phyloP scores from a whole-genome alignment of 2,888 invertebrate genomes.

The Shargacucullia verbasci region DNA sequence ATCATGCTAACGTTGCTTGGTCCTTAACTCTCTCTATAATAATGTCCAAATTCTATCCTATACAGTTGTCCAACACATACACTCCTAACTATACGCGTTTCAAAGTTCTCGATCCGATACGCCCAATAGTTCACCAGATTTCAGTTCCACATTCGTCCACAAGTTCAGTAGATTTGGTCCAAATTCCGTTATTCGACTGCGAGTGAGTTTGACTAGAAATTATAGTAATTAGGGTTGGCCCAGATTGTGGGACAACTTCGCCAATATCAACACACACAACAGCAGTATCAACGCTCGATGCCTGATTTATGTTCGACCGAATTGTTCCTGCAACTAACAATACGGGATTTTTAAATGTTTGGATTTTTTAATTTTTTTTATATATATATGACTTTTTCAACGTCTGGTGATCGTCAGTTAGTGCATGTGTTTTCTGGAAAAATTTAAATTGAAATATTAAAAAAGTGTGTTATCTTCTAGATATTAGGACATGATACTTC shows the following conservation, averaged over 20 bases:
- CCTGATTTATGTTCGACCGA: conserved; percentile 59
- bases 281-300: conserved; percentile 42
- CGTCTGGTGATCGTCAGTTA: no score
- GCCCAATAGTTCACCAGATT: conserved; percentile 35
- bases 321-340: conserved; percentile 13
- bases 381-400: no score
- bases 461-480: no score
- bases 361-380: neutral
- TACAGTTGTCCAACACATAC: no score
- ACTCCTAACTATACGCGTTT: conserved; percentile 3
- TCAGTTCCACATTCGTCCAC: no score
- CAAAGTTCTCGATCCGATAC: conserved; percentile 12
- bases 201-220: conserved; percentile 32
- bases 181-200: conserved; percentile 21
- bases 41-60: no score
- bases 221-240: conserved; percentile 40
- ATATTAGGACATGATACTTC: no score
- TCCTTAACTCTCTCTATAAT: no score
- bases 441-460: no score
- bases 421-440: no score
- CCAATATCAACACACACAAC: conserved; percentile 56
- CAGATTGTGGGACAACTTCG: conserved; percentile 50
- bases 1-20: no score
- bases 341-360: neutral
- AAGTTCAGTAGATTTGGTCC: neutral